Conservation (phyloP, 2,113 vertebrate species). For the Pipa parva region DNA sequence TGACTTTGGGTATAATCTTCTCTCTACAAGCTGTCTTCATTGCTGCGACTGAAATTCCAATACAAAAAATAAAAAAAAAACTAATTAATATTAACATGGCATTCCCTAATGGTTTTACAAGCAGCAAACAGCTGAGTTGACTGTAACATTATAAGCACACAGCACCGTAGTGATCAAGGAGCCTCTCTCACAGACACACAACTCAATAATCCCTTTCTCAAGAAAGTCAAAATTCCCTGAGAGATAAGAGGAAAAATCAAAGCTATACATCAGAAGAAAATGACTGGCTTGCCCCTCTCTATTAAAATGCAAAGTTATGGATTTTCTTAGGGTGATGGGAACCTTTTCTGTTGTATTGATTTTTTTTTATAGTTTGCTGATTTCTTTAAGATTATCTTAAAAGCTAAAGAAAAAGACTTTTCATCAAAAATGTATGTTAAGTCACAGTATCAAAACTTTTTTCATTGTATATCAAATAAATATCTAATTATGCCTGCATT, state of each 20-base stretch:
- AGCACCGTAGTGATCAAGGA: slow-evolving; percentile 79
- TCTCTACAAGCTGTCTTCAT: slow-evolving; percentile 59
- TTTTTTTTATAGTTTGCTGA: slow-evolving; percentile 79
- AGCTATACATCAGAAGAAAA: slow-evolving; percentile 73
- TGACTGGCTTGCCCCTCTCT: slow-evolving; percentile 65
- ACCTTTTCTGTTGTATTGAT: slow-evolving; percentile 77
- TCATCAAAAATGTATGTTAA: slow-evolving; percentile 64
- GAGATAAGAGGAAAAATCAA: slow-evolving; percentile 72
- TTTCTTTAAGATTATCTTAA: slow-evolving; percentile 78
- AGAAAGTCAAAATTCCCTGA: slow-evolving; percentile 69
- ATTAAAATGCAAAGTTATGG: slow-evolving; percentile 73
- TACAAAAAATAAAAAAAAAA: slow-evolving; percentile 87
- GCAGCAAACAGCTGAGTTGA: slow-evolving; percentile 67
- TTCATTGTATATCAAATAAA: not conserved
- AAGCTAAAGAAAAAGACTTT: slow-evolving; percentile 66
- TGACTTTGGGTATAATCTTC: slow-evolving; percentile 73
- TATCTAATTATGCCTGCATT: not conserved
- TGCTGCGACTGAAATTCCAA: slow-evolving; percentile 68
- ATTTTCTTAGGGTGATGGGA: slow-evolving; percentile 69
- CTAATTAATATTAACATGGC: slow-evolving; percentile 87
- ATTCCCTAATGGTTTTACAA: slow-evolving; percentile 67
- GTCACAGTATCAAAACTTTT: slow-evolving; percentile 47
- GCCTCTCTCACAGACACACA: slow-evolving; percentile 70
- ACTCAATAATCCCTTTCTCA: slow-evolving; percentile 78
- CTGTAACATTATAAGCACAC: slow-evolving; percentile 70